These are phyloP conservation scores for Calonectris borealis DNA, from an alignment of 2,113 vertebrate species.

Conservation along the genomic window DNA sequence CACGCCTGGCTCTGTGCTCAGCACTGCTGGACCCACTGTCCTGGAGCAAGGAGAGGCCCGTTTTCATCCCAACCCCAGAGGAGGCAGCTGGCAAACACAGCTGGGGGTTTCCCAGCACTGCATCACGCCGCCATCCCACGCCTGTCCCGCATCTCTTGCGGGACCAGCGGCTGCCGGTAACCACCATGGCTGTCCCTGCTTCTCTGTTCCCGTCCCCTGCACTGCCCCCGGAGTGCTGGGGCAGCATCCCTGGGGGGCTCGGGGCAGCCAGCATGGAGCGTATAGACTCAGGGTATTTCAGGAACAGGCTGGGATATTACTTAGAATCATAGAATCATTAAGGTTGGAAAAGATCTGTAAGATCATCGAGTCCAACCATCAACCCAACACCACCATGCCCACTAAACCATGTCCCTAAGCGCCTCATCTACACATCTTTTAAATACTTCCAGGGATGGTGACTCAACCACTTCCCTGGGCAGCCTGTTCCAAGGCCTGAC, in stretches of 20 bases:
- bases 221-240: rapidly evolving
- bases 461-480: too few species aligned
- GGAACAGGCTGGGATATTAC: neutral
- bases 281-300: neutral
- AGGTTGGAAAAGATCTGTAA: too few species aligned
- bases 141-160: rapidly evolving
- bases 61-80: neutral
- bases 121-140: neutral
- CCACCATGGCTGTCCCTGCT: neutral
- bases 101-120: neutral
- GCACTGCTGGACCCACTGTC: neutral
- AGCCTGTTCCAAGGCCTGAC: too few species aligned
- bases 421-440: too few species aligned
- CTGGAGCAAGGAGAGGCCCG: rapidly evolving
- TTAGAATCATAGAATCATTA: neutral
- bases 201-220: neutral
- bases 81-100: neutral
- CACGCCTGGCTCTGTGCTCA: neutral
- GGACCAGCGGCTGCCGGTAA: neutral
- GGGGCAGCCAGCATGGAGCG: neutral
- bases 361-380: too few species aligned
- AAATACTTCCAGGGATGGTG: too few species aligned
- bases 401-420: too few species aligned
- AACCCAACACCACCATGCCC: too few species aligned
- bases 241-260: neutral